Evolutionary conservation across 2,888 invertebrate genomes (phyloP).

Genomic region (Scaptomyza flava): DNA sequence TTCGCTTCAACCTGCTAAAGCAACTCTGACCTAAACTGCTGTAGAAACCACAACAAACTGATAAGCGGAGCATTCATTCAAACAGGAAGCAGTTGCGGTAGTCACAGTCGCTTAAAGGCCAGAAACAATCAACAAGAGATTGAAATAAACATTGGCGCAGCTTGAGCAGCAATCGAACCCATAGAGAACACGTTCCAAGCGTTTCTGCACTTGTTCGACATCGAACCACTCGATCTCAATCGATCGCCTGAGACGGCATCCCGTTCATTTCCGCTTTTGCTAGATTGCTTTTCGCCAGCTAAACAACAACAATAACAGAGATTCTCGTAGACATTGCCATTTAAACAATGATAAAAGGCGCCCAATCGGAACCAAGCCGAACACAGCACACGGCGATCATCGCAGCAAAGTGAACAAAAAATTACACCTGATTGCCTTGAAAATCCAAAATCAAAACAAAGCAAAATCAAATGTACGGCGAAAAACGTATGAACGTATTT

Average conservation of each 20-base stretch:
- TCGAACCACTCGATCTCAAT: constrained; percentile 54
- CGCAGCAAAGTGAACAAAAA: constrained; percentile 51
- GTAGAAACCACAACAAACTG: constrained; percentile 40
- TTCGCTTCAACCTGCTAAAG: constrained; percentile 8
- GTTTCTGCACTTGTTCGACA: constrained; percentile 67
- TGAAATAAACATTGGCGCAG: constrained; percentile 17
- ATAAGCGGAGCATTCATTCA: constrained; percentile 50
- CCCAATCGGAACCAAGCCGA: constrained; percentile 69
- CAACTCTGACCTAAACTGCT: constrained; percentile 38
- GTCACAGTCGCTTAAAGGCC: constrained; percentile 8
- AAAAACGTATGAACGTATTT: constrained; percentile 39
- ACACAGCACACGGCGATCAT: constrained; percentile 27
- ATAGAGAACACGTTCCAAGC: constrained; percentile 57
- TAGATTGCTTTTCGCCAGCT: constrained; percentile 51
- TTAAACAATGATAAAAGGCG: constrained; percentile 62
- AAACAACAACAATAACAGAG: constrained; percentile 32
- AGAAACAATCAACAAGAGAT: constrained; percentile 32
- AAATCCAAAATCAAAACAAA: constrained; percentile 71
- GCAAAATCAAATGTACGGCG: constrained; percentile 62
- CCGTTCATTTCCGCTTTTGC: constrained; percentile 74
- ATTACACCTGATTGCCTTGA: constrained; percentile 79
- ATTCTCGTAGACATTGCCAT: constrained; percentile 40
- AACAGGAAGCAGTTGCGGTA: constrained; percentile 61
- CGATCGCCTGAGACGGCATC: constrained; percentile 34
- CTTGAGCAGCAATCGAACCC: constrained; percentile 43